Evolutionary conservation across 1,140 invertebrate genomes (phyloP).

Genomic region (Drosophila yakuba): DNA sequence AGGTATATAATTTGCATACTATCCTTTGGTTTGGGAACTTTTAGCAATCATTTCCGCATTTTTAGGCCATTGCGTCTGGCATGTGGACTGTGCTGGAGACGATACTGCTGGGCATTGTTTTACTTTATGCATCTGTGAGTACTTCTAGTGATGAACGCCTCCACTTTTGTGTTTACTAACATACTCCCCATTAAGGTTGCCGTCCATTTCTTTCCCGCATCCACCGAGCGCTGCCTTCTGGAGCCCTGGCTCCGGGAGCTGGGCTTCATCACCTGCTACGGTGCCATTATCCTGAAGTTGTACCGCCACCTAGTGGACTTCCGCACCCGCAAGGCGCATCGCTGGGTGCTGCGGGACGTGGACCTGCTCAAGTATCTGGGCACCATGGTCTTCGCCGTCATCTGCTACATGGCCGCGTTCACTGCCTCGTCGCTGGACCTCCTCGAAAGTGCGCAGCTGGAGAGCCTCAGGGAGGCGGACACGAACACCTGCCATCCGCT

Average conservation of each 20-base stretch:
- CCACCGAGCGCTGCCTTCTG: slow-evolving; percentile 90
- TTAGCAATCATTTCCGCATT: not conserved
- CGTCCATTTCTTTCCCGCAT: slow-evolving; percentile 92
- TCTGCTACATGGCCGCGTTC: slow-evolving; percentile 94
- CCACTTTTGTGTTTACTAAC: not conserved
- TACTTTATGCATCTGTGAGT: slow-evolving; percentile 94
- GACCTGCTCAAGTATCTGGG: slow-evolving; percentile 92
- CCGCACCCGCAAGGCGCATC: slow-evolving; percentile 94
- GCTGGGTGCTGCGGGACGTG: slow-evolving; percentile 93
- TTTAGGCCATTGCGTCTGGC: slow-evolving; percentile 90
- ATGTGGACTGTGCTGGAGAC: slow-evolving; percentile 96
- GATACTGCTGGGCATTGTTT: slow-evolving; percentile 92
- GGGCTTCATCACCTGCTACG: slow-evolving; percentile 96
- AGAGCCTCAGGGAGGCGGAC: slow-evolving; percentile 85
- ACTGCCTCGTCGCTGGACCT: slow-evolving; percentile 89
- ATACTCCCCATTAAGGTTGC: slow-evolving; percentile 88
- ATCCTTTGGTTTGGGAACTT: no score
- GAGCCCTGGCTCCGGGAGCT: slow-evolving; percentile 95
- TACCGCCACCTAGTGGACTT: slow-evolving; percentile 93
- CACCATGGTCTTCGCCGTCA: slow-evolving; percentile 90
- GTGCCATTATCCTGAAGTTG: slow-evolving; percentile 94
- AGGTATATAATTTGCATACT: slow-evolving; percentile 86
- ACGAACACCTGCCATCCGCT: slow-evolving; percentile 90
- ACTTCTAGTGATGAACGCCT: no score
- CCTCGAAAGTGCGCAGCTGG: slow-evolving; percentile 85